Percentiles rank a stretch among this genome's conserved stretches.
Conservation (phyloP, 2,888 invertebrate species). For the Cheilosia vernalis region DNA sequence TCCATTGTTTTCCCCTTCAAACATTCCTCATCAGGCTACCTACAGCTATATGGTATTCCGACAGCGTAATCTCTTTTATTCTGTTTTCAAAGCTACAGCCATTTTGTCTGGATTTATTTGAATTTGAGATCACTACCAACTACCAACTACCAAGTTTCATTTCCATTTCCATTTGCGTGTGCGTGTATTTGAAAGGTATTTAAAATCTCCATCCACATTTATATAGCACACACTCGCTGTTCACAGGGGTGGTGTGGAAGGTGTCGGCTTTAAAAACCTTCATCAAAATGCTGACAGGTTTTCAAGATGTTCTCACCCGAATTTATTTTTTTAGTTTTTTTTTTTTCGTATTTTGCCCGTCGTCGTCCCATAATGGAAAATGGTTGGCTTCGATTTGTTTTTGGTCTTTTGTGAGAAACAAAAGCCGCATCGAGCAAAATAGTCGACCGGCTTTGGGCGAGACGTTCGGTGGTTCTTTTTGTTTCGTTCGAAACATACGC, state of each 20-base stretch:
- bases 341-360: slow-evolving; percentile 25
- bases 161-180: slow-evolving; percentile 16
- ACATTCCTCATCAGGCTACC: slow-evolving; percentile 10
- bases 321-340: slow-evolving; percentile 1
- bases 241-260: slow-evolving; percentile 62
- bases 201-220: slow-evolving; percentile 43
- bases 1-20: slow-evolving; percentile 24
- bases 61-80: slow-evolving; percentile 25
- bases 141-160: neutral
- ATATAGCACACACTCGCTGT: slow-evolving; percentile 30
- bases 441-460: slow-evolving; percentile 63
- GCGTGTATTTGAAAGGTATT: slow-evolving; percentile 47
- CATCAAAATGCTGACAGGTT: slow-evolving; percentile 82
- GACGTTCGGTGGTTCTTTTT: slow-evolving; percentile 40
- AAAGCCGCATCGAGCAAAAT: slow-evolving; percentile 47
- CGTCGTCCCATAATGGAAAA: slow-evolving; percentile 39
- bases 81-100: slow-evolving; percentile 54
- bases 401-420: slow-evolving; percentile 60
- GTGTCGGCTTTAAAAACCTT: slow-evolving; percentile 78
- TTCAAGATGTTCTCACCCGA: slow-evolving; percentile 81
- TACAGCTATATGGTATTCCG: slow-evolving; percentile 12
- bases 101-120: slow-evolving; percentile 70
- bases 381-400: slow-evolving; percentile 55
- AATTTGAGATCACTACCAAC: slow-evolving; percentile 24
- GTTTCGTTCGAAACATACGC: slow-evolving; percentile 13